Percentiles rank a stretch among this genome's conserved stretches.
Evolutionary conservation across 1,140 invertebrate species (phyloP).

Genomic region (Tetraneura akinire): DNA sequence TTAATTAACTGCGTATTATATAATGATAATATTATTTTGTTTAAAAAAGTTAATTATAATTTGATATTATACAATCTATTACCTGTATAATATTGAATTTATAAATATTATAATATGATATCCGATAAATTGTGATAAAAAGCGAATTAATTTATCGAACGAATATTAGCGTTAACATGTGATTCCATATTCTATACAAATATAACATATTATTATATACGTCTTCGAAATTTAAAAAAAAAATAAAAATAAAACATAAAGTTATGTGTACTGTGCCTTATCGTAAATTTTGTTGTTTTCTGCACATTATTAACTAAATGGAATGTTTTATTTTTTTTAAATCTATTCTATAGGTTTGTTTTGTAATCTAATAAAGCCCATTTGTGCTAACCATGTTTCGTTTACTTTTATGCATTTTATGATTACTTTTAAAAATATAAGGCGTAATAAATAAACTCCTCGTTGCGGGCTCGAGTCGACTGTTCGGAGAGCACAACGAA

Average conservation of each 20-base stretch:
- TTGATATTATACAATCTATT: too few species aligned
- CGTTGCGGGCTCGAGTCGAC: background rate
- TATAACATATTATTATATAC: too few species aligned
- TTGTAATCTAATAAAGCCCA: background rate
- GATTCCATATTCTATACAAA: too few species aligned
- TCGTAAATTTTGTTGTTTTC: background rate
- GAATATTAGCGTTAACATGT: too few species aligned
- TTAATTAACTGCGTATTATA: too few species aligned
- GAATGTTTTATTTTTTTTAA: background rate
- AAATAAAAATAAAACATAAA: background rate
- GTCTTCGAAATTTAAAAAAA: background rate
- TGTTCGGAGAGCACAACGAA: background rate
- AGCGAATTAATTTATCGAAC: too few species aligned
- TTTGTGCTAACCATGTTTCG: background rate
- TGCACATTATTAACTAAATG: constrained; percentile 8
- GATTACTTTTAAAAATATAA: background rate
- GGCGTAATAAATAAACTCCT: constrained; percentile 3
- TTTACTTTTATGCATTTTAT: constrained; percentile 4
- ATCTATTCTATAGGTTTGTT: background rate
- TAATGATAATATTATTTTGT: too few species aligned
- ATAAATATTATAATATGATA: too few species aligned
- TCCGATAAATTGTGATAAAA: too few species aligned
- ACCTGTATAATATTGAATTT: too few species aligned
- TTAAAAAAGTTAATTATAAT: too few species aligned
- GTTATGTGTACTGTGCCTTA: background rate